A percentile compares a stretch with the other conserved stretches of the same genome.
Evolutionary conservation across 2,888 invertebrate genomes (phyloP).

Genomic region (Teleiodes luculella): DNA sequence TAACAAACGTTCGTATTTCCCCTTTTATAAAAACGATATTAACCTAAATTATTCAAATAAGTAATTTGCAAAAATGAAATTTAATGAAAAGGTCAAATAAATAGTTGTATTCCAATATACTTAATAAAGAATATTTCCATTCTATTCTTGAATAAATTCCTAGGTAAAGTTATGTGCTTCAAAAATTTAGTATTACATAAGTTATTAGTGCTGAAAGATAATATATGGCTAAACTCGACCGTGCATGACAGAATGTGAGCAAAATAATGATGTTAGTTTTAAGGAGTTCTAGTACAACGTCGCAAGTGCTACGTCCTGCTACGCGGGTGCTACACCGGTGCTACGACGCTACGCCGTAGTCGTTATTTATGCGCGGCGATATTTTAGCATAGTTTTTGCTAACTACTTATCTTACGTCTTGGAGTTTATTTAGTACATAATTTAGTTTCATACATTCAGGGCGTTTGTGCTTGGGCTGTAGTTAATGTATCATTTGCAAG

Average conservation of each 20-base stretch:
- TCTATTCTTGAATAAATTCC: too few relatives aligned
- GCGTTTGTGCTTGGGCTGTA: not conserved
- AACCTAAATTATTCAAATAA: too few relatives aligned
- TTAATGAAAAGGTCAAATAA: too few relatives aligned
- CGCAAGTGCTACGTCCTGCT: constrained; percentile 35
- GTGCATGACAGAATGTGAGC: constrained; percentile 65
- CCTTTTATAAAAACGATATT: too few relatives aligned
- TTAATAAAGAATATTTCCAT: too few relatives aligned
- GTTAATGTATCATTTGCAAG: not conserved
- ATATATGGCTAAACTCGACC: constrained; percentile 48
- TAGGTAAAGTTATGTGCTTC: too few relatives aligned
- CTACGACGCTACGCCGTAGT: constrained; percentile 45
- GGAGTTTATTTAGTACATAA: constrained; percentile 17
- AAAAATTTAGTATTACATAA: constrained; percentile 20
- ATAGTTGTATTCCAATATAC: too few relatives aligned
- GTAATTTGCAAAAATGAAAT: too few relatives aligned
- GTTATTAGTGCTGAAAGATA: constrained; percentile 48
- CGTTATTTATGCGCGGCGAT: constrained; percentile 59
- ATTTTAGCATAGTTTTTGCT: constrained; percentile 56
- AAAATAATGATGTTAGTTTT: constrained; percentile 73
- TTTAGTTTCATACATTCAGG: constrained; percentile 14
- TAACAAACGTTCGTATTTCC: too few relatives aligned
- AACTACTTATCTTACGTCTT: constrained; percentile 34
- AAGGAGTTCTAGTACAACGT: constrained; percentile 60
- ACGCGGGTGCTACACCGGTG: constrained; percentile 40